Conservation (phyloP, 2,888 invertebrate species). For the Conus canariensis region DNA sequence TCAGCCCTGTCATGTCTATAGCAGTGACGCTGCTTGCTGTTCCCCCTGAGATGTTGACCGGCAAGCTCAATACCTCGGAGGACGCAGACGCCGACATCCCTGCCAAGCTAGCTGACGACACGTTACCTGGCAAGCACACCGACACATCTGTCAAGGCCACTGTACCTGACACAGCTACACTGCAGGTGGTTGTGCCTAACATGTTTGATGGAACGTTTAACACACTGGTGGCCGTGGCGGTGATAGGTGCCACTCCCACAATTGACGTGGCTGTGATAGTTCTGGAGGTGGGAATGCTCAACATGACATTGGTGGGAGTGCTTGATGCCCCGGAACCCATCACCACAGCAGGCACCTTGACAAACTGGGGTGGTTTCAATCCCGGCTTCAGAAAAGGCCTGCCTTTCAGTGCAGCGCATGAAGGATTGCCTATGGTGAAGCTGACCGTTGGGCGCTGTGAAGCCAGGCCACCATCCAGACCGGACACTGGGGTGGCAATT, state of each 20-base stretch:
- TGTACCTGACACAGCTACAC: too few species aligned
- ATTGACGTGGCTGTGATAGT: neutral
- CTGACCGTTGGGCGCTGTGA: conserved; percentile 31
- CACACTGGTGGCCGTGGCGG: neutral
- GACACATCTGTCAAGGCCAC: neutral
- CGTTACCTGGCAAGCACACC: neutral
- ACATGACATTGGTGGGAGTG: neutral
- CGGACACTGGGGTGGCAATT: conserved; percentile 74
- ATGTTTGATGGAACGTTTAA: neutral
- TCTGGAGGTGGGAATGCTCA: neutral
- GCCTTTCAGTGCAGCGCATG: neutral
- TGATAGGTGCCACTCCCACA: conserved; percentile 46
- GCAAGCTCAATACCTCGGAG: neutral
- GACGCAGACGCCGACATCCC: neutral
- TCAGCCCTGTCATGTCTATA: conserved; percentile 6
- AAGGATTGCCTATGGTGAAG: conserved; percentile 27
- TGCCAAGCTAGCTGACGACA: neutral
- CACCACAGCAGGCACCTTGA: conserved; percentile 34
- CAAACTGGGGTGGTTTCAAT: conserved; percentile 14
- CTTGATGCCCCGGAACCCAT: conserved; percentile 13
- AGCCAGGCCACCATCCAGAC: conserved; percentile 54
- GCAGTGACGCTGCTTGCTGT: neutral
- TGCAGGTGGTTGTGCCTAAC: too few species aligned
- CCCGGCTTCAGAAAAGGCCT: conserved; percentile 26
- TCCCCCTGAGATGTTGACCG: neutral